These are phyloP conservation scores for Adelges cooleyi DNA, from an alignment of 1,140 invertebrate genomes.

Conservation along the genomic window DNA sequence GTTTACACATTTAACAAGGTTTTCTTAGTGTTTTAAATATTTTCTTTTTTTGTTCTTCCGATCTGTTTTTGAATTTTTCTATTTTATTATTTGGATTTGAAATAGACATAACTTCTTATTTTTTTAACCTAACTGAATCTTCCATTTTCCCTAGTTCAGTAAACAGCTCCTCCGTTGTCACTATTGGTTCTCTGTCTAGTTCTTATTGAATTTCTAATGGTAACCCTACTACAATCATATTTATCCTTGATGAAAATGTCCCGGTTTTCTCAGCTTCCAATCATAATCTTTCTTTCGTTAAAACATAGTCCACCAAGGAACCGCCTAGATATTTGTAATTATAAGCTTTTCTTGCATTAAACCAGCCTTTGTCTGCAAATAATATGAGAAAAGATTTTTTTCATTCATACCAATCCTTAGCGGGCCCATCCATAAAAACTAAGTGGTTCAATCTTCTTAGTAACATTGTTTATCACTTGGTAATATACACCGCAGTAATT, in stretches of 20 bases:
- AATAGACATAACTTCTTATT: not conserved
- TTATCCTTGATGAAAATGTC: constrained; percentile 1
- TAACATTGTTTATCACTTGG: not conserved
- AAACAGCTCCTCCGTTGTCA: not conserved
- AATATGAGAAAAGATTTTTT: constrained; percentile 10
- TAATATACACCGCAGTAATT: not conserved
- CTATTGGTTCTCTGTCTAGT: constrained; percentile 16
- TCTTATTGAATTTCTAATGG: constrained; percentile 7
- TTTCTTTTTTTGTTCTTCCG: not conserved
- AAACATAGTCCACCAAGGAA: constrained; percentile 3
- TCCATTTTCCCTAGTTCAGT: constrained; percentile 5
- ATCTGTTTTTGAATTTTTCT: not conserved
- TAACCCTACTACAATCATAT: not conserved
- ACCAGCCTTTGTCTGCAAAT: constrained; percentile 16
- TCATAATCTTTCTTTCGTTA: not conserved
- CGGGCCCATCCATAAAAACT: constrained; percentile 3
- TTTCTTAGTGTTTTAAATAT: not conserved
- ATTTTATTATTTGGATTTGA: not conserved
- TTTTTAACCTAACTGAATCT: not conserved
- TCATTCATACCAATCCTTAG: constrained; percentile 24
- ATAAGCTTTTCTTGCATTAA: constrained; percentile 11
- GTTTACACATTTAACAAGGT: not conserved
- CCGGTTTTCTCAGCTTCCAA: constrained; percentile 7
- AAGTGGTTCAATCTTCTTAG: constrained; percentile 7
- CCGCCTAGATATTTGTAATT: constrained; percentile 15